phyloP scores from a whole-genome alignment of 1,140 invertebrate species.

The Daktulosphaira vitifoliae region DNA sequence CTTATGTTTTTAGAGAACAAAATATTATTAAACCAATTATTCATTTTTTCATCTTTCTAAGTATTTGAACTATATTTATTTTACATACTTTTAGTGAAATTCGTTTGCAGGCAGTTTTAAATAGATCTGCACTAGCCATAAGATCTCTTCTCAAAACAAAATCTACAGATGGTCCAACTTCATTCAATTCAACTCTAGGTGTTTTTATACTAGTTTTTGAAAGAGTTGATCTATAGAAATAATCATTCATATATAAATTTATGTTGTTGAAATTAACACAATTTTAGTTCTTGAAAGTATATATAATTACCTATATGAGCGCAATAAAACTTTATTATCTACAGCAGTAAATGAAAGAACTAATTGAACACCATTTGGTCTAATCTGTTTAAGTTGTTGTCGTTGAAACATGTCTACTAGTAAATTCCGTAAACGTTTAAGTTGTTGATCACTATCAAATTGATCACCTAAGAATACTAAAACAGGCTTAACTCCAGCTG shows the following conservation, averaged over 20 bases:
- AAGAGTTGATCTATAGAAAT: slow-evolving; percentile 57
- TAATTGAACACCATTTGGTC: slow-evolving; percentile 88
- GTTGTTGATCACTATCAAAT: slow-evolving; percentile 74
- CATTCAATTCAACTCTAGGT: slow-evolving; percentile 83
- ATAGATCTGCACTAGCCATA: slow-evolving; percentile 82
- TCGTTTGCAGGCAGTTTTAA: slow-evolving; percentile 74
- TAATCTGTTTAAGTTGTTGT: slow-evolving; percentile 63
- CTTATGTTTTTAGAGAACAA: too few species aligned
- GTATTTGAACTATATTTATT: too few species aligned
- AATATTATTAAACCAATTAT: too few species aligned
- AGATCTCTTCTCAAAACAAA: slow-evolving; percentile 74
- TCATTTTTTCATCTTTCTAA: too few species aligned
- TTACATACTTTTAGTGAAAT: slow-evolving; percentile 61
- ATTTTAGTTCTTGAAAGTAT: too few species aligned
- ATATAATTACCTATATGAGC: slow-evolving; percentile 66
- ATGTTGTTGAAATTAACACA: neutral
- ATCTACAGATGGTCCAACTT: slow-evolving; percentile 91
- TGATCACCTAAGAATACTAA: slow-evolving; percentile 86
- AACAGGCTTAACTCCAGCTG: slow-evolving; percentile 80
- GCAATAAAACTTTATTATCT: slow-evolving; percentile 68
- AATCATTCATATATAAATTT: slow-evolving; percentile 16
- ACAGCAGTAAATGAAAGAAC: slow-evolving; percentile 78
- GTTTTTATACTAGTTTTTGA: slow-evolving; percentile 85
- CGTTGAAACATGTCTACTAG: slow-evolving; percentile 90
- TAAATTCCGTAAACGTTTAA: slow-evolving; percentile 76